Evolutionary conservation across 2,113 vertebrate species (phyloP).

Genomic region (Rhipidura dahli): DNA sequence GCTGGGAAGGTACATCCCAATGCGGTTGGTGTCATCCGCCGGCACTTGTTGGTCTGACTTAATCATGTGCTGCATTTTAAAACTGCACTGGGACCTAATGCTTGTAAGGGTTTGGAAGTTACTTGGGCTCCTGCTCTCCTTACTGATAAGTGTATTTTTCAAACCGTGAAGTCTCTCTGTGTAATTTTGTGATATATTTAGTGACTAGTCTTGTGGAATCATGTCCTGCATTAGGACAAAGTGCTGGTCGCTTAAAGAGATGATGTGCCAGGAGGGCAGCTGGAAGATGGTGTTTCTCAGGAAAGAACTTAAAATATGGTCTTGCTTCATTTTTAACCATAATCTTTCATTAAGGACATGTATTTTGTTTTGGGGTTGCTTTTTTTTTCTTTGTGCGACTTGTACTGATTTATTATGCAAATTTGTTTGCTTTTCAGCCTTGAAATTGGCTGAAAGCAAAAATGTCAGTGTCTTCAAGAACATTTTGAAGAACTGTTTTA

Average conservation of each 20-base stretch:
- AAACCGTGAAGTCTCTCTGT: neutral
- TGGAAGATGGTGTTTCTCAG: neutral
- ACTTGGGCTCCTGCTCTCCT: neutral
- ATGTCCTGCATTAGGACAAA: neutral
- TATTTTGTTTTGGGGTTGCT: neutral
- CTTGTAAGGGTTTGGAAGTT: neutral
- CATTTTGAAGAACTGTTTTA: neutral
- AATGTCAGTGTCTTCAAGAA: neutral
- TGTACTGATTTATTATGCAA: neutral
- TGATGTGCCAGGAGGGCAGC: neutral
- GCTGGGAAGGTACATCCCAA: accelerated
- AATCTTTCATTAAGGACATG: neutral
- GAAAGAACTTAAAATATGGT: neutral
- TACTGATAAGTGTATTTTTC: neutral
- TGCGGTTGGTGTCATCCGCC: neutral
- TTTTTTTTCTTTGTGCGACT: neutral
- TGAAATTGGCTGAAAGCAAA: neutral
- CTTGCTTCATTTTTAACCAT: neutral
- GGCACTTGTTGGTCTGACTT: neutral
- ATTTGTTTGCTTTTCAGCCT: no score
- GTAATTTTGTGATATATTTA: neutral
- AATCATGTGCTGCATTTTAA: neutral
- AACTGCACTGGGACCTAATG: neutral
- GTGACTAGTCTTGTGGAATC: neutral
- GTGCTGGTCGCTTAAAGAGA: neutral